These are phyloP conservation scores for Lepisosteus oculatus DNA, from an alignment of 2,113 vertebrate species.

Conservation along the genomic window DNA sequence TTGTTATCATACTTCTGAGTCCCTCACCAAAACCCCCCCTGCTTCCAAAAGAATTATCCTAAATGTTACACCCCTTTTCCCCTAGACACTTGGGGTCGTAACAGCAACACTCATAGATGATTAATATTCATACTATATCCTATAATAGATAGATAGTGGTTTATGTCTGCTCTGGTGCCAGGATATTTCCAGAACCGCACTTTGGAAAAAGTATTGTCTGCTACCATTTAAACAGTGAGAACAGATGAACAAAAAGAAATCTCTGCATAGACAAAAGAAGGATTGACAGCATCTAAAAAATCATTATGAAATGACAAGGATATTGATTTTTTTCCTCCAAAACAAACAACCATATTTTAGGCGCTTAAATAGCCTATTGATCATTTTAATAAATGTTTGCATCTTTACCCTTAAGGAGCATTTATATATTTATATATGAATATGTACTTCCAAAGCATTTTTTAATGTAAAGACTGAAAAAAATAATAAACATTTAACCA, in stretches of 20 bases:
- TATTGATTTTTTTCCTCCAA: constrained; percentile 46
- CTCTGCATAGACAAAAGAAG: constrained; percentile 24
- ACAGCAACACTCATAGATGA: too few relatives aligned
- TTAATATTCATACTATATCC: too few relatives aligned
- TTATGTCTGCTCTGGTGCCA: too few relatives aligned
- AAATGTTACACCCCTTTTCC: too few relatives aligned
- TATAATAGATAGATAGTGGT: too few relatives aligned
- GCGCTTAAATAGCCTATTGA: constrained; percentile 42
- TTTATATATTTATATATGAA: constrained; percentile 10
- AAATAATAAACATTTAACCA: too few relatives aligned
- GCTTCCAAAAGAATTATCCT: too few relatives aligned
- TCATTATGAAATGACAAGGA: constrained; percentile 32
- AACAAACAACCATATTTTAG: constrained; percentile 48
- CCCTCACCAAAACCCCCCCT: too few relatives aligned
- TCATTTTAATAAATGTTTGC: constrained; percentile 39
- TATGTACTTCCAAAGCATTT: neutral
- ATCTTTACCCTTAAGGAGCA: constrained; percentile 25
- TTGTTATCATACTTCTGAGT: too few relatives aligned
- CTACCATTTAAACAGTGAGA: constrained; percentile 9
- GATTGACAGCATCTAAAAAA: constrained; percentile 36
- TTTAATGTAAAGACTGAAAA: too few relatives aligned
- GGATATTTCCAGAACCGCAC: too few relatives aligned
- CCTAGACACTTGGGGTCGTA: too few relatives aligned
- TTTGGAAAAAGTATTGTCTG: neutral
- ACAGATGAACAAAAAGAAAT: constrained; percentile 15